Conservation (phyloP, 2,888 invertebrate species). For the Clivina fossor region DNA sequence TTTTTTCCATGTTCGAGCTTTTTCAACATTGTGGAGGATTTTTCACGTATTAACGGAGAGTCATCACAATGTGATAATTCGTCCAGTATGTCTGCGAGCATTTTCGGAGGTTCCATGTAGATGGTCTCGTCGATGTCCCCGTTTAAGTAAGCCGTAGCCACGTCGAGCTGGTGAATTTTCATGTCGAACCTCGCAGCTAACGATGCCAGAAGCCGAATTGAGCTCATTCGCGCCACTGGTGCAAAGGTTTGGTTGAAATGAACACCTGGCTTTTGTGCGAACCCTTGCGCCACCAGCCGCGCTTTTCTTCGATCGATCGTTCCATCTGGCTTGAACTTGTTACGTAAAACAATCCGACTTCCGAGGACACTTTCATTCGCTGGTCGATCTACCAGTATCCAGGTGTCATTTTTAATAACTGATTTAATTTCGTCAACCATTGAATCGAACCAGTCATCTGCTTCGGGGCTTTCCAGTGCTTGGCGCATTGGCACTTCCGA, state of each 20-base stretch:
- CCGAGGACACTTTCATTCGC: slow-evolving; percentile 25
- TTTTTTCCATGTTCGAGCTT: slow-evolving; percentile 1
- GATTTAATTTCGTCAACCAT: slow-evolving; percentile 37
- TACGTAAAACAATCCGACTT: slow-evolving; percentile 9
- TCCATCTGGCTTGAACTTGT: slow-evolving; percentile 32
- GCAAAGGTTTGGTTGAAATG: slow-evolving; percentile 39
- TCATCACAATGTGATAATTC: too few relatives aligned
- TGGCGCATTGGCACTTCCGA: slow-evolving; percentile 27
- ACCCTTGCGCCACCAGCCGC: slow-evolving; percentile 38
- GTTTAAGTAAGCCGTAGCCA: slow-evolving; percentile 12
- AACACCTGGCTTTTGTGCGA: slow-evolving; percentile 37
- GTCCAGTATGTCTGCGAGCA: slow-evolving; percentile 21
- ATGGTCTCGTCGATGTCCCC: slow-evolving; percentile 3
- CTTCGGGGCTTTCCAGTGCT: slow-evolving; percentile 29
- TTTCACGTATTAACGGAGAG: too few relatives aligned
- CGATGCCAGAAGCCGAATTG: slow-evolving; percentile 30
- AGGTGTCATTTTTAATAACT: slow-evolving; percentile 39
- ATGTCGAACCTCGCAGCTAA: slow-evolving; percentile 21
- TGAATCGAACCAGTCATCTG: slow-evolving; percentile 37
- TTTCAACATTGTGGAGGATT: not conserved
- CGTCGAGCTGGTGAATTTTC: slow-evolving; percentile 8
- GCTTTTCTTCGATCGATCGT: slow-evolving; percentile 38
- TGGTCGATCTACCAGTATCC: slow-evolving; percentile 38
- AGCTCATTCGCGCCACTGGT: slow-evolving; percentile 35
- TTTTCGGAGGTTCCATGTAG: slow-evolving; percentile 22